These are phyloP conservation scores for Temnothorax curvispinosus DNA, from an alignment of 1,140 invertebrate species.

Conservation along the genomic window DNA sequence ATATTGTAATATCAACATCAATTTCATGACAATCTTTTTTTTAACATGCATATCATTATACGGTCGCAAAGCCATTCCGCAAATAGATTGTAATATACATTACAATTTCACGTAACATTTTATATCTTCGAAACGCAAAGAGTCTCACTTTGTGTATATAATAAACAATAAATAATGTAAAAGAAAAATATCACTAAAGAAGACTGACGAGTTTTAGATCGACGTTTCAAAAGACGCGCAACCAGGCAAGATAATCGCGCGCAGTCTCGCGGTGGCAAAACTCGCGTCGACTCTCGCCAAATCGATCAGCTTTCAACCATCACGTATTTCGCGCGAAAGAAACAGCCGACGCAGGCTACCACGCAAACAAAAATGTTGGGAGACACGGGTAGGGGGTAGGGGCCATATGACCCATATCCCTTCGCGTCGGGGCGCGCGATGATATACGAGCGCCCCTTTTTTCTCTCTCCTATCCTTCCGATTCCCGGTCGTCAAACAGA, in stretches of 20 bases:
- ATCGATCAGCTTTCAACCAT: constrained; percentile 31
- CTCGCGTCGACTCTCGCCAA: neutral
- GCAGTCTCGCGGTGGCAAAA: constrained; percentile 19
- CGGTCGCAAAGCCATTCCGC: neutral
- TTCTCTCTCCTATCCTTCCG: neutral
- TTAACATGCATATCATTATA: neutral
- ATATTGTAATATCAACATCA: neutral
- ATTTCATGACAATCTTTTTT: neutral
- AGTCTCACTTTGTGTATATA: neutral
- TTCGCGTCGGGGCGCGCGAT: constrained; percentile 13
- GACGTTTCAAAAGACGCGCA: neutral
- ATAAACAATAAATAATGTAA: neutral
- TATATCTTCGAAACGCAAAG: neutral
- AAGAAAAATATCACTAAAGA: neutral
- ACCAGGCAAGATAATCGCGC: constrained; percentile 12
- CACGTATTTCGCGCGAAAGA: constrained; percentile 26
- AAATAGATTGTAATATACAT: neutral
- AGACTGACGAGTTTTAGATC: neutral
- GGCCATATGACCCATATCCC: constrained; percentile 29
- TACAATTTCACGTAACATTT: neutral
- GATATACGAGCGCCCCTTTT: constrained; percentile 54
- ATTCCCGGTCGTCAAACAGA: constrained; percentile 50
- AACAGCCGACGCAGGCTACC: constrained; percentile 49
- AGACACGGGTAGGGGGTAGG: neutral
- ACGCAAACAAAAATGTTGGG: constrained; percentile 49